Evolutionary conservation across 2,113 vertebrate species (phyloP).

Genomic region (Chelonoidis abingdonii): DNA sequence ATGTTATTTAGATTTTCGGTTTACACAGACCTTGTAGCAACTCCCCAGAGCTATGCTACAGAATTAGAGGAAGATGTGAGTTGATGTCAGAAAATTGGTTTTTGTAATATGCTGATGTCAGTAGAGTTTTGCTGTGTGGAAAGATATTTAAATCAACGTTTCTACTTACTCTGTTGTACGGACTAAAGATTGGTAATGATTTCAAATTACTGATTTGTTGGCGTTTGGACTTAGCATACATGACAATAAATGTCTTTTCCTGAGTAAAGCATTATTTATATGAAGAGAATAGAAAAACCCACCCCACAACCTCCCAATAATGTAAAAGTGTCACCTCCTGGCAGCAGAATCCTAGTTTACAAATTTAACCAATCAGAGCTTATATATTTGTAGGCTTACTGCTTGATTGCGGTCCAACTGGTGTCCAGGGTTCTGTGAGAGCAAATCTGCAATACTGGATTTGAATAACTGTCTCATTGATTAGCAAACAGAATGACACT

Average conservation of each 20-base stretch:
- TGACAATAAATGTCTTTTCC: constrained; percentile 61
- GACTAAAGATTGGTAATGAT: constrained; percentile 78
- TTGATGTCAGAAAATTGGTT: constrained; percentile 98
- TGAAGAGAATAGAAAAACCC: background rate
- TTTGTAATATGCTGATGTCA: constrained; percentile 96
- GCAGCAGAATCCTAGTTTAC: background rate
- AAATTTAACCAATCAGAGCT: background rate
- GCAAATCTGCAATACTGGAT: background rate
- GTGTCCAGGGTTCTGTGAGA: background rate
- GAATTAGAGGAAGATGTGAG: constrained; percentile 98
- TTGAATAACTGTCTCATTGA: constrained; percentile 15
- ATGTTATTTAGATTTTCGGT: constrained; percentile 98
- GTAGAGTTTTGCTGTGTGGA: constrained; percentile 85
- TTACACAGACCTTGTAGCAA: constrained; percentile 94
- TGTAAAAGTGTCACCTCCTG: background rate
- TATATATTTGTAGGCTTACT: background rate
- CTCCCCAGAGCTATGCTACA: constrained; percentile 95
- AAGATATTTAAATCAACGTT: constrained; percentile 82
- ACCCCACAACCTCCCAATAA: background rate
- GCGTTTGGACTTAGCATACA: constrained; percentile 50
- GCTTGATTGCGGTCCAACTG: background rate
- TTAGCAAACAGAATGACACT: constrained; percentile 11
- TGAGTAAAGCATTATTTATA: constrained; percentile 59
- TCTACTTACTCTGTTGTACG: constrained; percentile 76
- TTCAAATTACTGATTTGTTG: constrained; percentile 72